Percentiles rank a stretch among this genome's conserved stretches.
Evolutionary conservation across 2,888 invertebrate genomes (phyloP).

Genomic region (Drosophila rellima): DNA sequence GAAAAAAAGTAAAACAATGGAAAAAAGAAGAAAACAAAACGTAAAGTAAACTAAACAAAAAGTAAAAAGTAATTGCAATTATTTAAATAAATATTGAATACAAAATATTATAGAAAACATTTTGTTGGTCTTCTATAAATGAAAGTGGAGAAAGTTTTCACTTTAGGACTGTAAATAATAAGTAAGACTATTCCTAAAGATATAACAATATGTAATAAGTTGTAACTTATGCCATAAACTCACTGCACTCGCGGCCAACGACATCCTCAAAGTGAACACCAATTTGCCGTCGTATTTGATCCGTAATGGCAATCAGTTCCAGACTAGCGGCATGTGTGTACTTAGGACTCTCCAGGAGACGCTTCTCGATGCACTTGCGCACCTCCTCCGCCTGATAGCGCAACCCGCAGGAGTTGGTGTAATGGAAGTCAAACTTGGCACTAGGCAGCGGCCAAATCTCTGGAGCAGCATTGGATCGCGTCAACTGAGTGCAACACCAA

Average conservation of each 20-base stretch:
- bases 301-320: constrained; percentile 89
- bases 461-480: constrained; percentile 87
- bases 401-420: constrained; percentile 90
- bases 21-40: constrained; percentile 30
- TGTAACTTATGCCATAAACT: neutral
- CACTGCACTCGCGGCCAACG: neutral
- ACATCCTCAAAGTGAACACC: constrained; percentile 87
- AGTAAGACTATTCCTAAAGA: neutral
- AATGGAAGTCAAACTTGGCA: constrained; percentile 87
- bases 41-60: constrained; percentile 41
- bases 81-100: constrained; percentile 80
- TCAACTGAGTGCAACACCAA: constrained; percentile 85
- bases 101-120: constrained; percentile 45
- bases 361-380: constrained; percentile 89
- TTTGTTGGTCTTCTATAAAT: neutral
- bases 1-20: constrained; percentile 8
- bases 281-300: constrained; percentile 89
- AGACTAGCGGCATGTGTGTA: constrained; percentile 89
- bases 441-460: constrained; percentile 88
- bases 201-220: neutral
- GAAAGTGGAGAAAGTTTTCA: neutral
- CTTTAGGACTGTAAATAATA: neutral
- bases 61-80: constrained; percentile 69
- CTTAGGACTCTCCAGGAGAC: constrained; percentile 89
- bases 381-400: constrained; percentile 92